These are phyloP conservation scores for Agelaius phoeniceus DNA, from an alignment of 2,113 vertebrate species.

Conservation along the genomic window DNA sequence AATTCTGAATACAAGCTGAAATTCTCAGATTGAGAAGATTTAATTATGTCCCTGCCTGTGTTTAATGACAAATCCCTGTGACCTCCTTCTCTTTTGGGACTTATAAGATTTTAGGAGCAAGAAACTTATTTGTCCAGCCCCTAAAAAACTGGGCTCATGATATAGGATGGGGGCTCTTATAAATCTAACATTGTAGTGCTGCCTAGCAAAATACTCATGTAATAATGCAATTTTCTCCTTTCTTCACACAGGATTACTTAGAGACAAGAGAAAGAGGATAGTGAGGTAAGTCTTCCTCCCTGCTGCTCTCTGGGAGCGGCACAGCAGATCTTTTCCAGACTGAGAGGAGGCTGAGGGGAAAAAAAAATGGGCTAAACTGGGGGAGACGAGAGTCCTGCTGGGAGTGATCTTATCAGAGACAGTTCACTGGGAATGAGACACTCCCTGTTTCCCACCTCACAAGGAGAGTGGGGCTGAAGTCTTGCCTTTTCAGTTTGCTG, in stretches of 20 bases:
- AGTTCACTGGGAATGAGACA: neutral
- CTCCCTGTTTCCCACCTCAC: neutral
- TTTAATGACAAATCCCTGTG: neutral
- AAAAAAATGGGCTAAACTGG: neutral
- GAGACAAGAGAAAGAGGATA: neutral
- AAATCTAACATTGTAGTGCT: neutral
- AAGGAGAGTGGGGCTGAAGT: neutral
- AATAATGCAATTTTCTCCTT: neutral
- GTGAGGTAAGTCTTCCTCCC: neutral
- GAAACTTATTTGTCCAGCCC: neutral
- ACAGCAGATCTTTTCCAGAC: neutral
- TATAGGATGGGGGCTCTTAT: neutral
- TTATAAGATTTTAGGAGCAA: neutral
- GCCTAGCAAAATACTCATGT: neutral
- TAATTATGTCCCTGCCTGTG: neutral
- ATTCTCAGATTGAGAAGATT: neutral
- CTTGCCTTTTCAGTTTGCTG: neutral
- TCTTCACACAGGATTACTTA: neutral
- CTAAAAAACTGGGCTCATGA: neutral
- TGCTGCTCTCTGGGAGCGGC: neutral
- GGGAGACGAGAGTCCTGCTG: neutral
- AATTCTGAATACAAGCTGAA: neutral
- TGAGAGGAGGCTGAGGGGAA: neutral
- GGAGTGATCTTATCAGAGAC: fast-evolving
- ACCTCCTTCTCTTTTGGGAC: neutral